Evolutionary conservation across 2,113 vertebrate genomes (phyloP), one percentile per base, ranked within the genome.

Genomic region (Pterocles gutturalis): DNA sequence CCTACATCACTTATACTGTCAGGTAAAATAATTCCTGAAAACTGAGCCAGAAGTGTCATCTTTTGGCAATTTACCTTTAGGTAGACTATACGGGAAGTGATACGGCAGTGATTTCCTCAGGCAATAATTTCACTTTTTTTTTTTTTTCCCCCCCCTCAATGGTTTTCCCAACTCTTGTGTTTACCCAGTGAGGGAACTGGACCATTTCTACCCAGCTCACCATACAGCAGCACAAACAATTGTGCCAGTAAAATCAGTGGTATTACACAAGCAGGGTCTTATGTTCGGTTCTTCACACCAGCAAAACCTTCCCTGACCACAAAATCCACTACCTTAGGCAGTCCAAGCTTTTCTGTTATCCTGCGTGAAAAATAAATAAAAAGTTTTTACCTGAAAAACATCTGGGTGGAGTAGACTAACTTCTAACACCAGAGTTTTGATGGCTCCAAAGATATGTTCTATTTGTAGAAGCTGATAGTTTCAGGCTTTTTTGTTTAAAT

Each of bases 361-460:
- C 60, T 49, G 33, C 0, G 3, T 11, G 43, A 5, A 78, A 49
- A 89, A 5, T 25, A 82, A 78, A 84, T 54, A 34, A 22, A 22
- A 69, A 49, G 6, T 10, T 62, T 89, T 67, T 82, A 95, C 94
- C 92, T 96, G 72, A 79, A 87, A 89, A 85, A 86, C 43, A 43
- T 75, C 48, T 60, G 82, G 84, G 87, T 76, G 61, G 88, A 88
- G 70, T 18, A 93, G 9, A 48, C 10, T 51, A 57, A 95, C 43
- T 93, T 64, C 82, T 72, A 88, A 77, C 2, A 9, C 7, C 36
- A 65, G 24, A n/a, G 45, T 60, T 92, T 13, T 72, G 78, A 95
- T 83, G 57, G 82, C 46, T 76, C 49, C 66, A 72, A 82, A 87
- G 70, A 79, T 84, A 93, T 1, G 20, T 76, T 70, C 91, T 54